Conservation (phyloP, 2,888 invertebrate species). For the Macaria notata region DNA sequence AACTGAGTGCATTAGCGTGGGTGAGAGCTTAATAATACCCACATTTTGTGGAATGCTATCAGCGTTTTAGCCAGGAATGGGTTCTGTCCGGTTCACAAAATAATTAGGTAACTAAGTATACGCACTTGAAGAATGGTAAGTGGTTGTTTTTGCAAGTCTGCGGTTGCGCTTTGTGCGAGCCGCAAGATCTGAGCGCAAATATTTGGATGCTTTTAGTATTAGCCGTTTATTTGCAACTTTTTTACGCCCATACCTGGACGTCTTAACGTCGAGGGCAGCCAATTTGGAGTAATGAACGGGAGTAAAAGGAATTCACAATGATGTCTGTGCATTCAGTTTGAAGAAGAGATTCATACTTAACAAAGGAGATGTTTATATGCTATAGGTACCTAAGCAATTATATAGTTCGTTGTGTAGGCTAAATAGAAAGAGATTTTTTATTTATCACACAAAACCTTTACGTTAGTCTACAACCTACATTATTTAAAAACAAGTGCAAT, state of each 20-base stretch:
- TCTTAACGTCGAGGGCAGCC: conserved; percentile 33
- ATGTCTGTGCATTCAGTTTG: conserved; percentile 4
- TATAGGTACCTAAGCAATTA: too few relatives aligned
- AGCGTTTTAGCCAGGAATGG: too few relatives aligned
- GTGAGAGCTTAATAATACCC: too few relatives aligned
- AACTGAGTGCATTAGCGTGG: too few relatives aligned
- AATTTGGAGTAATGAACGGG: conserved; percentile 16
- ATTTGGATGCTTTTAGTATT: conserved; percentile 54
- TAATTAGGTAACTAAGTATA: conserved; percentile 39
- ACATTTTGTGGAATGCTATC: too few relatives aligned
- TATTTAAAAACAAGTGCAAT: too few relatives aligned
- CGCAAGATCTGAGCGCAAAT: conserved; percentile 61
- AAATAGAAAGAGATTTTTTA: too few relatives aligned
- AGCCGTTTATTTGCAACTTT: conserved; percentile 57
- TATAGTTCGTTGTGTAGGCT: too few relatives aligned
- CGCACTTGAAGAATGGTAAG: conserved; percentile 56
- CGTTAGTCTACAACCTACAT: too few relatives aligned
- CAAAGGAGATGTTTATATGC: too few relatives aligned
- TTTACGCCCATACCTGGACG: conserved; percentile 49
- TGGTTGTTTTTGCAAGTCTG: conserved; percentile 60
- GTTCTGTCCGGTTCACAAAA: conserved; percentile 50
- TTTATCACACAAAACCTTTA: too few relatives aligned
- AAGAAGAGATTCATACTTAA: neutral
- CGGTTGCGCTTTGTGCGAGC: conserved; percentile 59
- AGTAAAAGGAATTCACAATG: conserved; percentile 22